Conservation (phyloP, 2,888 invertebrate species). For the Protonemura montana region DNA sequence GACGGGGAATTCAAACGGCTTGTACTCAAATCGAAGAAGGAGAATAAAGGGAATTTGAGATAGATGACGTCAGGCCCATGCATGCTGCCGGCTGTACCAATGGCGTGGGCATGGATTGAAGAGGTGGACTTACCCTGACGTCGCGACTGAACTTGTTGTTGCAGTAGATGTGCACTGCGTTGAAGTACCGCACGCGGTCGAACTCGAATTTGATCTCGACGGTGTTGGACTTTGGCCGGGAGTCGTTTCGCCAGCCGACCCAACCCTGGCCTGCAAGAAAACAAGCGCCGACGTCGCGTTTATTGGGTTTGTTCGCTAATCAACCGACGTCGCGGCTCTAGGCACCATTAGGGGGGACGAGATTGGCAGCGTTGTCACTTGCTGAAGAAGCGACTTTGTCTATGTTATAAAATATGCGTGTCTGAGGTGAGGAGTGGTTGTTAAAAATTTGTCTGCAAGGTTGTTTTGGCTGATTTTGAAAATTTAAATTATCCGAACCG, state of each 20-base stretch:
- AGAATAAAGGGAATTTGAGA: background rate
- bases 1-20: constrained; percentile 40
- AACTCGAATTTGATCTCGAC: constrained; percentile 82
- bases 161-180: constrained; percentile 79
- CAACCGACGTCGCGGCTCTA: background rate
- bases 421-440: background rate
- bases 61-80: background rate
- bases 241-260: constrained; percentile 91
- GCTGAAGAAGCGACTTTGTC: background rate
- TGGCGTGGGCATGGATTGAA: background rate
- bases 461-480: background rate
- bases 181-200: constrained; percentile 86
- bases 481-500: background rate
- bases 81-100: background rate
- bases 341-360: background rate
- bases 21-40: constrained; percentile 2
- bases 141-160: constrained; percentile 88
- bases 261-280: constrained; percentile 72
- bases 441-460: background rate
- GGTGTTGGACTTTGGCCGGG: constrained; percentile 65
- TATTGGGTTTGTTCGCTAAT: background rate
- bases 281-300: background rate
- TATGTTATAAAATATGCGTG: background rate
- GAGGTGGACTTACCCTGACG: constrained; percentile 69
- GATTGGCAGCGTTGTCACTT: background rate